These are phyloP conservation scores for Pelvicachromis taeniatus DNA, from an alignment of 2,113 vertebrate genomes.

Conservation along the genomic window DNA sequence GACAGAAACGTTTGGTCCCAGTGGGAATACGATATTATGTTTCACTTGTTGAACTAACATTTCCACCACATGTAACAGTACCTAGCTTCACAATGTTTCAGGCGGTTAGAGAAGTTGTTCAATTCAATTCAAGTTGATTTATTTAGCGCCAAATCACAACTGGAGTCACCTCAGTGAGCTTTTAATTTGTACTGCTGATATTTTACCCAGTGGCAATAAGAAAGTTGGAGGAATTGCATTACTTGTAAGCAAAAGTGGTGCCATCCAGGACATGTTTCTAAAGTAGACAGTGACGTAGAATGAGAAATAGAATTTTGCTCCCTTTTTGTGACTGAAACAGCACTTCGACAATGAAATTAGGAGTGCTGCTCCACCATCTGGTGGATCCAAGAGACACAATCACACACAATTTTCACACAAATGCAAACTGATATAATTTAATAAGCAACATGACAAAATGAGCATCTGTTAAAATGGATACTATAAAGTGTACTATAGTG, in stretches of 20 bases:
- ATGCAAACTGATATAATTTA: not conserved
- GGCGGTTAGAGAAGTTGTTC: not conserved
- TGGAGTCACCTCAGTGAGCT: not conserved
- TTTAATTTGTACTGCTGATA: too few relatives aligned
- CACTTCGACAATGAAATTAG: not conserved
- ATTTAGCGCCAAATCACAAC: not conserved
- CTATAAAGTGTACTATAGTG: not conserved
- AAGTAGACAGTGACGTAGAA: not conserved
- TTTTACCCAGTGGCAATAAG: not conserved
- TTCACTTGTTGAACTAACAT: not conserved
- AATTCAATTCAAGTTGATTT: accelerated
- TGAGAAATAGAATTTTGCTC: not conserved
- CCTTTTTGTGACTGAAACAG: not conserved
- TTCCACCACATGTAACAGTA: not conserved
- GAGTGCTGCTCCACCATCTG: not conserved
- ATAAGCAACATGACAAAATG: not conserved
- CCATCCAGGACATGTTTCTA: not conserved
- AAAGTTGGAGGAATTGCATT: not conserved
- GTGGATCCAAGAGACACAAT: not conserved
- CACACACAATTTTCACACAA: not conserved
- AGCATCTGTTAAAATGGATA: not conserved
- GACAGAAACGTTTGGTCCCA: not conserved
- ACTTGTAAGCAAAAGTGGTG: not conserved
- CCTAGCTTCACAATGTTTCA: too few relatives aligned
- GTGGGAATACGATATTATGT: not conserved